phyloP scores from a whole-genome alignment of 2,888 invertebrate genomes.

The Aphodius sticticus region DNA sequence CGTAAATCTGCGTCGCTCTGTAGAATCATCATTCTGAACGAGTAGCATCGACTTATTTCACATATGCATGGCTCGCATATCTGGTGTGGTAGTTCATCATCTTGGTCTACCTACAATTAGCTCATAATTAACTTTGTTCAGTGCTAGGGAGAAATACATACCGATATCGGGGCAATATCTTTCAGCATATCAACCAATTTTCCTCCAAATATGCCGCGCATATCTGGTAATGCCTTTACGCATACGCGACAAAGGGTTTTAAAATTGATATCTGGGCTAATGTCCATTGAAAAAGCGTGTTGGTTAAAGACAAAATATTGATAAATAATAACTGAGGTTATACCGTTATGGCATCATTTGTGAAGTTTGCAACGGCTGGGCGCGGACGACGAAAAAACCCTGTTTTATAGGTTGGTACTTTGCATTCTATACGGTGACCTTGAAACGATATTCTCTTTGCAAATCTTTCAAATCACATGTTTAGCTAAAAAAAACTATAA shows the following conservation, averaged over 20 bases:
- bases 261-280: not conserved
- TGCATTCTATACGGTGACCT: too few species aligned
- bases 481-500: too few species aligned
- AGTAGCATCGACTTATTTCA: constrained; percentile 6
- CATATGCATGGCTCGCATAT: constrained; percentile 14
- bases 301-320: not conserved
- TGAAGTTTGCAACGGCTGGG: too few species aligned
- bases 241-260: not conserved
- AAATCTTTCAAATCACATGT: too few species aligned
- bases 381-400: too few species aligned
- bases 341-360: too few species aligned
- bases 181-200: not conserved
- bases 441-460: too few species aligned
- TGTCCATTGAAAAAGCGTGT: not conserved
- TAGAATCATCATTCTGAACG: not conserved
- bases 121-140: not conserved
- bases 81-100: constrained; percentile 23
- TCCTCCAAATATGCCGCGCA: not conserved
- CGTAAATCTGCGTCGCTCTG: not conserved
- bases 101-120: constrained; percentile 18
- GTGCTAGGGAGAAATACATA: not conserved
- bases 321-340: too few species aligned
- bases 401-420: too few species aligned
- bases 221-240: not conserved
- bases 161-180: not conserved